Base-by-base conservation (phyloP, 2,113 vertebrate species). In the Neogobius melanostomus region DNA sequence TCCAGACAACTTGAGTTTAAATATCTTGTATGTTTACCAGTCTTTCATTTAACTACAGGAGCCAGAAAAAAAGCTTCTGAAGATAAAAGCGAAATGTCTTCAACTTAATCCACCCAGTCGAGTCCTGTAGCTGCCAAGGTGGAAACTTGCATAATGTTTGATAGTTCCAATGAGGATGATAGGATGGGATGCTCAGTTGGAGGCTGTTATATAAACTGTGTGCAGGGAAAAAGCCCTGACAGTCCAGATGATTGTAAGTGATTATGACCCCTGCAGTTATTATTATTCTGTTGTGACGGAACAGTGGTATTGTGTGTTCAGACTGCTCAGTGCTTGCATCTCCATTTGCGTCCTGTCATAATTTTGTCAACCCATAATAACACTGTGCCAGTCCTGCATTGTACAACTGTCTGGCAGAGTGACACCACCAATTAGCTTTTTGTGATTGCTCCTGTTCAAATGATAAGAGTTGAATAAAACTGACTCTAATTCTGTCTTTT, bases 351-450 rank as follows among this genome's bases (percentile, higher is more conserved):
- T 66, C 80, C 56, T 65, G 68, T 81, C 82, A 77, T 82, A 69
- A 21, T 80, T 85, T 79, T 80, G 68, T 78, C 53, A 56, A 68
- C 63, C 6, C 8, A 72, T 79, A 73, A 80, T 71, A 74, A 69
- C 74, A 71, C 67, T 59, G 74, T 74, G 71, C 82, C 77, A 51
- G 45, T 36, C 67, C 67, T 9, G 1, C 28, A 69, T 72, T 81
- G 63, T 76, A 36, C 49, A 64, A 75, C 77, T 66, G 66, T 79
- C 82, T 81, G 44, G 10, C 71, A 45, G 44, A 59, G 68, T 86
- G 82, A 84, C 81, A 66, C 48, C 72, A 43, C 59, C 75, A 86
- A 77, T 88, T 85, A 82, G 66, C 61, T 10, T 57, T 42, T 61
- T 73, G 61, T 64, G 77, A 67, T 72, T 77, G 66, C 61, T 52